A percentile compares a stretch with the other conserved stretches of the same genome.
Evolutionary conservation across 2,888 invertebrate species (phyloP).

Genomic region (Drosophila aldrichi): DNA sequence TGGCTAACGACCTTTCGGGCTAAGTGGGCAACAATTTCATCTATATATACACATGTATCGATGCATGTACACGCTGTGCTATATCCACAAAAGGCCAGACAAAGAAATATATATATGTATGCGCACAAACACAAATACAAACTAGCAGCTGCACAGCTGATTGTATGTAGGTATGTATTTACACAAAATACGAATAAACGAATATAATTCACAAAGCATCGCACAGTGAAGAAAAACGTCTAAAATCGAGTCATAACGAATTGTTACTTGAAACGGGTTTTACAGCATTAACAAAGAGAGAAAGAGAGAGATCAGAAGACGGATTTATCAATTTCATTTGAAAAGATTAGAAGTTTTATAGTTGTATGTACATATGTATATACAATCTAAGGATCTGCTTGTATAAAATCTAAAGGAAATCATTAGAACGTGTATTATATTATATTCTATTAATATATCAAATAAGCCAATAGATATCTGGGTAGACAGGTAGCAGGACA

Average conservation of each 20-base stretch:
- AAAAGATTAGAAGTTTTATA: slow-evolving; percentile 28
- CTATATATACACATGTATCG: not conserved
- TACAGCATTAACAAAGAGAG: slow-evolving; percentile 2
- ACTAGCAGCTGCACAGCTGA: slow-evolving; percentile 59
- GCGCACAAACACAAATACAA: slow-evolving; percentile 3
- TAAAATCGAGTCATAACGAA: slow-evolving; percentile 28
- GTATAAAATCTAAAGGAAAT: no score
- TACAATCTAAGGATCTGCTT: no score
- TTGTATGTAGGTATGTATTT: slow-evolving; percentile 30
- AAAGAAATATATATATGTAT: slow-evolving; percentile 37
- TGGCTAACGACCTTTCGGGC: slow-evolving; percentile 61
- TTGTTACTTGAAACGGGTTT: slow-evolving; percentile 42
- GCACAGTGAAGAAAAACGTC: slow-evolving; percentile 19
- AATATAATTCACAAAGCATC: slow-evolving; percentile 35
- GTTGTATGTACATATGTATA: slow-evolving; percentile 6
- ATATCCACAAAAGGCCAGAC: slow-evolving; percentile 47
- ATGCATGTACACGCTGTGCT: slow-evolving; percentile 9
- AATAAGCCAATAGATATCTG: no score
- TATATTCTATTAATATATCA: no score
- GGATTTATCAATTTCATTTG: slow-evolving; percentile 28
- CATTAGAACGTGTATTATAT: no score
- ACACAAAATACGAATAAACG: slow-evolving; percentile 7
- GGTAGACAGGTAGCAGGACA: slow-evolving; percentile 6
- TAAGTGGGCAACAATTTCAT: slow-evolving; percentile 27
- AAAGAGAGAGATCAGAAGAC: not conserved